Evolutionary conservation across 2,888 invertebrate species (phyloP), one percentile per base, ranked within the genome.

Genomic region (Pocota personata): DNA sequence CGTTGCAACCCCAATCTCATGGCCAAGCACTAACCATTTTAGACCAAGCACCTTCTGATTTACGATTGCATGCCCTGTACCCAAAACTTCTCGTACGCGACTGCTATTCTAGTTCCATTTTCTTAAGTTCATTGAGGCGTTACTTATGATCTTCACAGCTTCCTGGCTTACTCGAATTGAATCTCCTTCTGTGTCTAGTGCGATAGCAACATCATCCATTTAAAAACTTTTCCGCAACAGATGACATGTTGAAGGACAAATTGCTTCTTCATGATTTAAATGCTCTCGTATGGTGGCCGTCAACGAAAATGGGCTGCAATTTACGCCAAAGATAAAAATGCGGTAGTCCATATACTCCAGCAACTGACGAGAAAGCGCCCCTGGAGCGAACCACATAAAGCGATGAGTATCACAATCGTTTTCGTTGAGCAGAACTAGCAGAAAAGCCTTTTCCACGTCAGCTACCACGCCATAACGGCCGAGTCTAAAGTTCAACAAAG

Each of bases 101-200:
- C 24, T 21, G 12, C 58, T 60, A 12, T 43, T 60, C 12, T 24
- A 60, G 40, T 58, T 58, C 40, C 40, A 58, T n/a, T n/a, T n/a
- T n/a, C n/a, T n/a, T n/a, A n/a, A n/a, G n/a, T n/a, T n/a, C n/a
- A n/a, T n/a, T n/a, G n/a, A n/a, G n/a, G n/a, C n/a, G n/a, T n/a
- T n/a, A n/a, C n/a, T n/a, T n/a, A n/a, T n/a, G n/a, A n/a, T n/a
- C n/a, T n/a, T n/a, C n/a, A n/a, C n/a, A n/a, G n/a, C n/a, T n/a
- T n/a, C n/a, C n/a, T n/a, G n/a, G n/a, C n/a, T n/a, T n/a, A n/a
- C n/a, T n/a, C n/a, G n/a, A n/a, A n/a, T n/a, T n/a, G n/a, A n/a
- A n/a, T n/a, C n/a, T n/a, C n/a, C n/a, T n/a, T n/a, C n/a, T n/a
- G n/a, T n/a, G n/a, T n/a, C n/a, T n/a, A n/a, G n/a, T n/a, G n/a